Base-by-base conservation (phyloP, 1,140 invertebrate genomes). In the Drosophila parvula region DNA sequence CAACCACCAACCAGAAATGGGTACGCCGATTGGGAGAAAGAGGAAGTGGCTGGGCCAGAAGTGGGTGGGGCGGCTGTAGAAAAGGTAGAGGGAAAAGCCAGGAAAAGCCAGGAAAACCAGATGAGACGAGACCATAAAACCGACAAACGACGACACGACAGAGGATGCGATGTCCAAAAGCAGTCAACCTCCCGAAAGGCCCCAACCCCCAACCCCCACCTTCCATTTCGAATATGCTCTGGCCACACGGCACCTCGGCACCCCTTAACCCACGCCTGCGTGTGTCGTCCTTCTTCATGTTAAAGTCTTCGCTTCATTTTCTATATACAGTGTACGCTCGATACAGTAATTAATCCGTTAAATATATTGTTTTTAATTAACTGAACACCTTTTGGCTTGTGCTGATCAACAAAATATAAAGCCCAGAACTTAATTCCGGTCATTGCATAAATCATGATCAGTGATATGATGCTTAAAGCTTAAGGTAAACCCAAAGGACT, bases 121-220 rank as follows among this genome's bases (percentile, higher is more conserved):
- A 38, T 56, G 67, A 70, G 62, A 65, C 76, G 77, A 79, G 75
- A 58, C 55, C 56, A 62, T 71, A 51, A 69, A 61, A 77, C 74
- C 60, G 50, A 74, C 71, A 73, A 61, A 51, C 71, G 58, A 74
- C 74, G 50, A 57, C 73, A 68, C 64, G 60, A 68, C 32, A 53
- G 48, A 68, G 64, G 64, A 68, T 65, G 61, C 64, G 59, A 68
- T 65, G 64, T 68, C 60, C 64, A 65, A 65, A 43, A 28, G 60
- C 60, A 68, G 45, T 65, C 44, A 30, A 50, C 30, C 44, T 34
- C 27, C 58, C 14, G 12, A 64, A 51, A 65, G 36, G 14, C 36
- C 27, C 58, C 43, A 28, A 27, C 18, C 45, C 18, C 28, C 9
- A 1, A 28, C 22, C 4, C 22, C 14, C 22, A 28, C 18, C 4